Evolutionary conservation across 2,797 vertebrate genomes (phyloP), one percentile per base, ranked within the genome.

Genomic region (Xenops minutus): DNA sequence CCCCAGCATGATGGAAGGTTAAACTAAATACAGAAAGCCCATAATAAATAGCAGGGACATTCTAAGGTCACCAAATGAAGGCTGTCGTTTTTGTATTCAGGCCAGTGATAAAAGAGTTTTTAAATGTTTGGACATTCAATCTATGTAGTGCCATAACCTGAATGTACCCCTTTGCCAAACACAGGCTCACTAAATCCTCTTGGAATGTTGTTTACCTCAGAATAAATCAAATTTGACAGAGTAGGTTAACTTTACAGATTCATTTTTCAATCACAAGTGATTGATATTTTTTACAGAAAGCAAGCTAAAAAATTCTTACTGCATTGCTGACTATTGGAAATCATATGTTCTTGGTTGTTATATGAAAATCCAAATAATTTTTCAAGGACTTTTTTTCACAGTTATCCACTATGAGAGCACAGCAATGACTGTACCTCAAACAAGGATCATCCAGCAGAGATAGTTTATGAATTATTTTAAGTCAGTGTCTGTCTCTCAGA

Each of bases 191-290:
- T 97, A 98, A 98, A 98, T 98, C 97, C 98, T 98, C 97, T 97
- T 97, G 97, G 98, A 98, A 98, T 97, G 98, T 97, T 98, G 98
- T 98, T 98, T 98, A 98, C 98, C 96, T 98, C 97, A 52, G 97
- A 97, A 98, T 98, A 98, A 98, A 98, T 98, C 97, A 98, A 97
- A 97, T 95, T 96, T 98, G 98, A 97, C 97, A 98, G 97, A 94
- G 76, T 97, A 97, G 97, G 98, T 97, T 98, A 98, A 98, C 97
- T 97, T 97, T 95, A 96, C 97, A 97, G 97, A 98, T 98, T 97
- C 97, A 97, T 98, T 98, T 97, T 98, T 98, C 98, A 97, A 88
- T 97, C 96, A 97, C 96, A 93, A 97, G 93, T 97, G 97, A 98
- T 98, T 98, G 97, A 98, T 98, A 97, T 96, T 97, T 98, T 98